Conservation (phyloP, 2,888 invertebrate genomes). For the Cataglyphis albicans region DNA sequence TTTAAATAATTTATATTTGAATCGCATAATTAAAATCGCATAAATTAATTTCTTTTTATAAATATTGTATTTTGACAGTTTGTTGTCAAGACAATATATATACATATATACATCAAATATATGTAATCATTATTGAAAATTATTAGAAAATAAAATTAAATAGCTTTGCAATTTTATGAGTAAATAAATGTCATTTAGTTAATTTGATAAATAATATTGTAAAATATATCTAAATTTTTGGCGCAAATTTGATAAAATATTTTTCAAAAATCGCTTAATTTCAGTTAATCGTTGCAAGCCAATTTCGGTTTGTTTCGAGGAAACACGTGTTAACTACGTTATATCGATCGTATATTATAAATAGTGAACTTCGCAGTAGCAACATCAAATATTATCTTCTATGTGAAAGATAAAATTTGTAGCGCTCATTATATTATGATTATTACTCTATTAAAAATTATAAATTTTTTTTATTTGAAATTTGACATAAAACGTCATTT, state of each 20-base stretch:
- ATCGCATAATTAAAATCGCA: neutral
- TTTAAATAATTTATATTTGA: neutral
- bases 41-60: neutral
- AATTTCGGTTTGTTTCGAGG: neutral
- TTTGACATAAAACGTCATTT: neutral
- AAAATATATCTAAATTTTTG: neutral
- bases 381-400: neutral
- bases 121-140: neutral
- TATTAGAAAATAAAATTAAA: neutral
- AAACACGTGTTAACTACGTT: neutral
- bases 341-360: slow-evolving; percentile 43
- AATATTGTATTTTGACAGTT: neutral
- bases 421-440: neutral
- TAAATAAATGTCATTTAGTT: neutral
- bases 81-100: neutral
- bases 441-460: neutral
- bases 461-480: neutral
- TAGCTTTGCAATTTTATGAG: neutral
- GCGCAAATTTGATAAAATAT: neutral
- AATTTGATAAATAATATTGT: neutral
- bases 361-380: slow-evolving; percentile 24
- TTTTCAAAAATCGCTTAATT: neutral
- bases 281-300: neutral
- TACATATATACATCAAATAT: neutral
- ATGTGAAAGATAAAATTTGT: neutral